Evolutionary conservation across 1,140 invertebrate species (phyloP).

Genomic region (Argopecten irradians): DNA sequence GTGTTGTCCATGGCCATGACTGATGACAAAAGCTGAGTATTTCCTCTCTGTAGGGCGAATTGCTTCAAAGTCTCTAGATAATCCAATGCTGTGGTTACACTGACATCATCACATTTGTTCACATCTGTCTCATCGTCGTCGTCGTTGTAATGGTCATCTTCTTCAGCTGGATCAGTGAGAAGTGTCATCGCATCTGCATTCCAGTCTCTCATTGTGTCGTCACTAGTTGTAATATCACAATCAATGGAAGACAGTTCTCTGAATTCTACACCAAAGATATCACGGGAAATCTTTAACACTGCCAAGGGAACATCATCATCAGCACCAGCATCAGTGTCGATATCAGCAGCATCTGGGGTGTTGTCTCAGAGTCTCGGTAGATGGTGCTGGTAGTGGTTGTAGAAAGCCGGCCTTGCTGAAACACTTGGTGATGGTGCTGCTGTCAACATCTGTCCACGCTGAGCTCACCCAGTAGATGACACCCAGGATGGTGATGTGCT

Average conservation of each 20-base stretch:
- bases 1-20: too few species aligned
- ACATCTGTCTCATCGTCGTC: neutral
- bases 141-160: neutral
- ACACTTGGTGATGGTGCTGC: conserved; percentile 38
- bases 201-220: neutral
- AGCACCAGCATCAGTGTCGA: neutral
- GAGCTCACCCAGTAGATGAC: conserved; percentile 39
- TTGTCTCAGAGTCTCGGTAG: neutral
- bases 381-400: neutral
- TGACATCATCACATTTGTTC: too few species aligned
- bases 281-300: neutral
- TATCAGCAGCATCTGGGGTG: neutral
- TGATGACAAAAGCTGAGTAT: too few species aligned
- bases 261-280: conserved; percentile 35
- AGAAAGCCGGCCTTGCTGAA: conserved; percentile 34
- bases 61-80: too few species aligned
- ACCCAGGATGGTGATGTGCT: conserved; percentile 36
- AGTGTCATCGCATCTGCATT: conserved; percentile 25
- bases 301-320: conserved; percentile 17
- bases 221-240: neutral
- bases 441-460: conserved; percentile 39
- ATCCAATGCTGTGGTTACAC: too few species aligned
- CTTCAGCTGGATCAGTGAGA: too few species aligned
- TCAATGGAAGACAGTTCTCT: neutral
- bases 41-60: too few species aligned